Percentiles rank a stretch among this genome's conserved stretches.
phyloP scores from a whole-genome alignment of 2,797 vertebrate species.

The Crax fasciolata region DNA sequence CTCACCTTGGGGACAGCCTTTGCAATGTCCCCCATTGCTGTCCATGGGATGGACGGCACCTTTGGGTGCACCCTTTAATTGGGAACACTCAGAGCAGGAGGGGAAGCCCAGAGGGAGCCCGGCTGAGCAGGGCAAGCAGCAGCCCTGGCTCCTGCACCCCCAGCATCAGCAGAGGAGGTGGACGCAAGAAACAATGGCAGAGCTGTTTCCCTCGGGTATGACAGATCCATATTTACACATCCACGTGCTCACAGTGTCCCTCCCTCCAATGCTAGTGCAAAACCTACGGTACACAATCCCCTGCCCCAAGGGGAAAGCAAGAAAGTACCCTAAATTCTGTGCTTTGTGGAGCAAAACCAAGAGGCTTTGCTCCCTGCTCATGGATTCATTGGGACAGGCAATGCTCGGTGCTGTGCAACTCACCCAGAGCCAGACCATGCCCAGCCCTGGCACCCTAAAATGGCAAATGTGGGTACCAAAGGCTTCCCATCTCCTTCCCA shows the following conservation, averaged over 20 bases:
- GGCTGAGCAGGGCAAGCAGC: neutral
- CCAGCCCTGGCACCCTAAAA: neutral
- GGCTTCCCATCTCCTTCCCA: neutral
- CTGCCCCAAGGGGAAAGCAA: neutral
- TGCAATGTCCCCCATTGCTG: neutral
- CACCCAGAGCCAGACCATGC: neutral
- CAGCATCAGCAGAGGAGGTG: neutral
- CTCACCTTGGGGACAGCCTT: neutral
- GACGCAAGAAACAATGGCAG: neutral
- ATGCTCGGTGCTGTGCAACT: neutral
- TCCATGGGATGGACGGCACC: neutral
- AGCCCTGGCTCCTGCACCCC: neutral
- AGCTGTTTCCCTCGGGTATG: conserved; percentile 8
- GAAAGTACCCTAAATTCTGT: neutral
- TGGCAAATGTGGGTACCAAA: neutral
- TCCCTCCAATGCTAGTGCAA: neutral
- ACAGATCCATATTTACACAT: conserved; percentile 31
- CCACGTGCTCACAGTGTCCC: neutral
- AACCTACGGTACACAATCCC: neutral
- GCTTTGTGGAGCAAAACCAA: neutral
- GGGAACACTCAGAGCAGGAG: neutral
- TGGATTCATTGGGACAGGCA: too few species aligned
- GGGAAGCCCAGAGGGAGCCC: neutral
- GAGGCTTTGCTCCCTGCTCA: neutral
- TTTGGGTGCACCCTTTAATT: neutral